A percentile compares a stretch with the other conserved stretches of the same genome.
Conservation (phyloP, 2,797 vertebrate genomes). For the Crocodylus rhombifer region DNA sequence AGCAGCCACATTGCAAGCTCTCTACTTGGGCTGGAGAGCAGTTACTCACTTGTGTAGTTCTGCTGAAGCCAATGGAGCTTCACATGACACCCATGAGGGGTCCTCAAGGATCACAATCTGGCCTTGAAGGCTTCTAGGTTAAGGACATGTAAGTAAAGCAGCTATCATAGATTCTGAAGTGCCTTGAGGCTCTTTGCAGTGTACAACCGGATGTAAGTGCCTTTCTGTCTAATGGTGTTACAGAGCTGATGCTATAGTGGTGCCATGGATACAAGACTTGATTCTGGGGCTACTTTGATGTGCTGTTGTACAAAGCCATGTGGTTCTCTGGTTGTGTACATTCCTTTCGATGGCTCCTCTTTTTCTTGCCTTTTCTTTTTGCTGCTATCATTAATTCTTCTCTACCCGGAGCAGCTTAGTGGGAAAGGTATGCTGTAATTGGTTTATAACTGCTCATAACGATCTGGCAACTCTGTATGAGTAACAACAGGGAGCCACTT, state of each 20-base stretch:
- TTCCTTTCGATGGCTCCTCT: conserved; percentile 20
- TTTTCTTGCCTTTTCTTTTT: conserved; percentile 42
- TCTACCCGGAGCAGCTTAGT: conserved; percentile 56
- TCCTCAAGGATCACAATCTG: conserved; percentile 45
- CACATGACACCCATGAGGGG: not conserved
- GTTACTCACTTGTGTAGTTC: not conserved
- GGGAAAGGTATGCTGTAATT: conserved; percentile 70
- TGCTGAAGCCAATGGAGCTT: not conserved
- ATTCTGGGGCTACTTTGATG: conserved; percentile 29
- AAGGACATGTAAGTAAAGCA: conserved; percentile 49
- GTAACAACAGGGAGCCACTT: conserved; percentile 68
- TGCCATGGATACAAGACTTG: conserved; percentile 44
- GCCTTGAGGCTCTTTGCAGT: conserved; percentile 40
- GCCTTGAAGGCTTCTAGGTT: conserved; percentile 46
- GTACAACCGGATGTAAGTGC: conserved; percentile 37
- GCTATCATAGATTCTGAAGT: conserved; percentile 37
- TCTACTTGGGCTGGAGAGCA: not conserved
- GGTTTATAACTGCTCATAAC: conserved; percentile 65
- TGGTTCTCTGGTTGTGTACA: not conserved
- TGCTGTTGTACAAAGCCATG: conserved; percentile 21
- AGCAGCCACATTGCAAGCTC: too few relatives aligned
- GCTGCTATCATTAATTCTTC: conserved; percentile 16
- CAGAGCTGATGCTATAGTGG: conserved; percentile 29
- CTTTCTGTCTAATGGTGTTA: not conserved
- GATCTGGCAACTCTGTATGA: conserved; percentile 48